Evolutionary conservation across 2,113 vertebrate genomes (phyloP), one percentile per base, ranked within the genome.

Genomic region (Microcebus jonahi): DNA sequence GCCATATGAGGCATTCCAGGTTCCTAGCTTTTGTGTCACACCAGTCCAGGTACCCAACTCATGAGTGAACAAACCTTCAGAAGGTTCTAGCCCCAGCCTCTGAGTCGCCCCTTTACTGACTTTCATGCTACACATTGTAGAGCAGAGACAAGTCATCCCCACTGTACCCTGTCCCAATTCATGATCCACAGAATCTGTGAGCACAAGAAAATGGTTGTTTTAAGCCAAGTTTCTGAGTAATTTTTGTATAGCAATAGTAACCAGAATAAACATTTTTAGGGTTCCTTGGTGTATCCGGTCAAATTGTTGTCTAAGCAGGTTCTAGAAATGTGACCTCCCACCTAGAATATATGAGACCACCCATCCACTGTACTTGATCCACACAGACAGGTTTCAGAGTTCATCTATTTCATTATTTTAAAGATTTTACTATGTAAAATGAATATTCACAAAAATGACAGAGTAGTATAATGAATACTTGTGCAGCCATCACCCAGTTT

Each of bases 401-500:
- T 57, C 12, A 15, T 17, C 34, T 53, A 15, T 36, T 90, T 96
- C 8, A 73, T 63, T 14, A 79, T 63, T 85, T 59, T 77, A 10
- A 59, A 11, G 23, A 48, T 88, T 88, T 76, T 45, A 67, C 75
- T 76, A 6, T 18, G 53, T 71, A 81, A 97, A 94, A 96, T 61
- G 59, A 88, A 82, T 85, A 67, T 29, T 55, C 31, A 79, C 53
- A 86, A 79, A 86, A 75, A 53, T 25, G 15, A 86, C 45, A 63
- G 55, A 82, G 65, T 13, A 68, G 12, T 45, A 18, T 48, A 67
- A 76, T 11, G 8, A 89, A 80, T 20, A 21, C 23, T 25, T 48
- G 27, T 1, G 25, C 48, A 63, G 65, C 65, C n/a, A 70, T 68
- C 45, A n/a, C 20, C 25, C 15, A 59, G 34, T 21, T 77, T 53